Evolutionary conservation across 2,797 vertebrate genomes (phyloP).

Genomic region (Leuciscus waleckii): DNA sequence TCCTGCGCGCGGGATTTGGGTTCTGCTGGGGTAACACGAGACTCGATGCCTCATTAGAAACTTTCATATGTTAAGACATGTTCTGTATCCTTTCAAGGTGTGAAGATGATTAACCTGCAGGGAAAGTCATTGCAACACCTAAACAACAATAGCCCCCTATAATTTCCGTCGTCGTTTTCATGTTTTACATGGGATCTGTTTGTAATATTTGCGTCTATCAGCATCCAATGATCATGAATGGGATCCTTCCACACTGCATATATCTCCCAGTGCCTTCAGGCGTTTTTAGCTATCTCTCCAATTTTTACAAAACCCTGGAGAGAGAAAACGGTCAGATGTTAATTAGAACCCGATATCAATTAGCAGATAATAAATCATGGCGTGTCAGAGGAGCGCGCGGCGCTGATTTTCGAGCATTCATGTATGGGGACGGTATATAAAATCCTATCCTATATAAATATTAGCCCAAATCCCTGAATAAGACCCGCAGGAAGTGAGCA

Average conservation of each 20-base stretch:
- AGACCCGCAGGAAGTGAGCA: slow-evolving; percentile 76
- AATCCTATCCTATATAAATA: slow-evolving; percentile 79
- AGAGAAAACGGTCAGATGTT: slow-evolving; percentile 59
- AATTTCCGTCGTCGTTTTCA: neutral
- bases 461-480: slow-evolving; percentile 74
- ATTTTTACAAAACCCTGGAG: slow-evolving; percentile 39
- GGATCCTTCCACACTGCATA: slow-evolving; percentile 18
- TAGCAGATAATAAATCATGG: slow-evolving; percentile 75
- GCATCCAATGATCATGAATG: slow-evolving; percentile 21
- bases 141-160: neutral
- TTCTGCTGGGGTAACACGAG: slow-evolving; percentile 68
- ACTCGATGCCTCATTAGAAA: slow-evolving; percentile 65
- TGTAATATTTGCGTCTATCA: slow-evolving; percentile 41
- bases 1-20: slow-evolving; percentile 46
- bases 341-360: slow-evolving; percentile 69
- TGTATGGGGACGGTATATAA: slow-evolving; percentile 68
- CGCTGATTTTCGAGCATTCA: slow-evolving; percentile 65
- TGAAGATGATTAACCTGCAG: slow-evolving; percentile 49
- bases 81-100: slow-evolving; percentile 53
- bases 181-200: neutral
- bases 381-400: slow-evolving; percentile 64
- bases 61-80: slow-evolving; percentile 56
- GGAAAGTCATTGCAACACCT: slow-evolving; percentile 21
- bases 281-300: slow-evolving; percentile 41
- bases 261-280: slow-evolving; percentile 8